Evolutionary conservation across 92 coral and sea anemone genomes (phyloP), one percentile per base, ranked within the genome.

Genomic region (Desmophyllum pertusum): DNA sequence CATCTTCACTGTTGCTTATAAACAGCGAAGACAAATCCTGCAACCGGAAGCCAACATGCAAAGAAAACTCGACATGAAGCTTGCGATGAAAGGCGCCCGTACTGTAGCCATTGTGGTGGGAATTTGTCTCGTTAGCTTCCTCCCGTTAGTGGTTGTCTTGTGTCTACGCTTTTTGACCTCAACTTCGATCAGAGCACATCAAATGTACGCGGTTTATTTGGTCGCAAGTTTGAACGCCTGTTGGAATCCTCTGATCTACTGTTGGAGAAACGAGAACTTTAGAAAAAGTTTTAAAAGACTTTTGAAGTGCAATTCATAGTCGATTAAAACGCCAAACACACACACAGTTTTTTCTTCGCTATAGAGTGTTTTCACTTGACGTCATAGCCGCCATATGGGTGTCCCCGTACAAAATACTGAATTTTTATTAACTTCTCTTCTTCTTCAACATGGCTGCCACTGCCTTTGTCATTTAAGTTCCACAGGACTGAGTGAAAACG

Each of bases 241-340:
- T 31, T 89, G 90, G 84, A 89, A 85, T 71, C 93, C 93, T 38
- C 42, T 89, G 35, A 75, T 89, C 48, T 86, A 81, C 68, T 89
- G 84, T 30, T 89, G 83, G 80, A 81, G 87, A 67, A 85, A 89
- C 66, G 42, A 63, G 23, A 63, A 46, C n/a, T 74, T 89, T 35
- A 70, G 84, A 23, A 75, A 4, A 8, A 89, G 81, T 30, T 76
- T 89, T 30, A 75, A 79, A 33, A 74, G 17, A 25, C 73, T 85
- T 35, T 68, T 75, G 10, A 75, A 64, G 35, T 61, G 69, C 61
- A 2, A 42, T 10, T 0, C 73, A 57, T 5, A 53, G 48, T 18
- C 3, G 43, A 52, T 23, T 75, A 14, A 48, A 48, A 21, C 4
- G 9, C 53, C 21, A 48, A 48, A 13, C 18, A 48, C 11, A 48